A percentile compares a stretch with the other conserved stretches of the same genome.
phyloP scores from a whole-genome alignment of 2,888 invertebrate genomes.

The Folsomia manolachei region DNA sequence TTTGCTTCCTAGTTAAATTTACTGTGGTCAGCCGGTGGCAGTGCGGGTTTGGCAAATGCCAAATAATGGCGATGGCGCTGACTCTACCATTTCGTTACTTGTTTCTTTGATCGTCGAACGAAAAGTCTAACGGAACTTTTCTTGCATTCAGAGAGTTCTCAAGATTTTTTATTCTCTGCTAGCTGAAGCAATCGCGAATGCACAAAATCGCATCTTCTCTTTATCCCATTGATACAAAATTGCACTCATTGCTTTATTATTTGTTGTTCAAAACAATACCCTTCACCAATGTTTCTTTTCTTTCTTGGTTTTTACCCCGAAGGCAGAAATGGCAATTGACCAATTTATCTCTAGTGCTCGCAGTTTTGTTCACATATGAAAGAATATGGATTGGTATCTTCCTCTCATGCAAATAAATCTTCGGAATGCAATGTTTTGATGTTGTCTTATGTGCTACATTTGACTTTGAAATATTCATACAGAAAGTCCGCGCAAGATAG shows the following conservation, averaged over 20 bases:
- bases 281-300: too few species aligned
- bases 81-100: background rate
- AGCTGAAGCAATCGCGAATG: background rate
- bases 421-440: too few species aligned
- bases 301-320: too few species aligned
- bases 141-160: background rate
- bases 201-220: background rate
- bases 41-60: background rate
- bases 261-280: background rate
- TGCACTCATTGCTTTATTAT: background rate
- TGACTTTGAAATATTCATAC: too few species aligned
- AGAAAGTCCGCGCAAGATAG: too few species aligned
- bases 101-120: background rate
- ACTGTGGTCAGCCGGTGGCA: background rate
- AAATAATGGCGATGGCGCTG: too few species aligned
- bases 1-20: background rate
- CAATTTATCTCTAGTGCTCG: too few species aligned
- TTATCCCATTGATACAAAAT: slow-evolving; percentile 10
- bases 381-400: too few species aligned
- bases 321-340: background rate
- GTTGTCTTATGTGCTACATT: too few species aligned
- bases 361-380: too few species aligned
- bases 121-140: slow-evolving; percentile 3
- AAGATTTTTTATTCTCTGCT: background rate
- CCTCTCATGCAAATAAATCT: too few species aligned